Evolutionary conservation across 2,797 vertebrate genomes (phyloP).

Genomic region (Ctenochaetus hawaiiensis): DNA sequence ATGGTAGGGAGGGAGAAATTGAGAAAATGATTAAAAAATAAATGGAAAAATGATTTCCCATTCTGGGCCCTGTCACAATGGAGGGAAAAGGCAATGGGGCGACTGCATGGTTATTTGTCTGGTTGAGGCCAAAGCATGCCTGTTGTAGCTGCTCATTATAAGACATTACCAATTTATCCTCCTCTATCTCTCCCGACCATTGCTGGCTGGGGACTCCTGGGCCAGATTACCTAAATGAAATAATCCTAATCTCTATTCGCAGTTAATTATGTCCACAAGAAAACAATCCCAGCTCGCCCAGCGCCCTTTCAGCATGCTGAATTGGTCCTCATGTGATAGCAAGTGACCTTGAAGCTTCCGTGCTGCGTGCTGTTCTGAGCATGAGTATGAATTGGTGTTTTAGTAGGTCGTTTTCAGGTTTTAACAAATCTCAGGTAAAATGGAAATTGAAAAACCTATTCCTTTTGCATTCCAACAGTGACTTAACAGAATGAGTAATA

Average conservation of each 20-base stretch:
- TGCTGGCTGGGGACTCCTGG: conserved; percentile 66
- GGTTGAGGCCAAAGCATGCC: conserved; percentile 59
- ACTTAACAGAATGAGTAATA: background rate
- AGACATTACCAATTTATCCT: conserved; percentile 73
- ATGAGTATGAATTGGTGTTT: background rate
- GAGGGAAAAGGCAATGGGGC: conserved; percentile 67
- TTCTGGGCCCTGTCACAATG: conserved; percentile 71
- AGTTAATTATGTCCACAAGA: conserved; percentile 76
- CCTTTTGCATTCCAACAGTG: too few species aligned
- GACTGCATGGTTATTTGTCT: conserved; percentile 75
- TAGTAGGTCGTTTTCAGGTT: conserved; percentile 17
- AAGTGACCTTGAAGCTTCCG: conserved; percentile 70
- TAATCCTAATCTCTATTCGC: conserved; percentile 77
- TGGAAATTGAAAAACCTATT: background rate
- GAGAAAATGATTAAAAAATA: conserved; percentile 82
- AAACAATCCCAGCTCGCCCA: conserved; percentile 61
- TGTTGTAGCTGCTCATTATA: conserved; percentile 72
- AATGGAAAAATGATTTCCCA: conserved; percentile 81
- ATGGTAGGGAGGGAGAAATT: conserved; percentile 58
- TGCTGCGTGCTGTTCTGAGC: background rate
- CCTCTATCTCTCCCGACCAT: conserved; percentile 66
- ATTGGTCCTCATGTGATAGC: conserved; percentile 43
- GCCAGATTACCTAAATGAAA: conserved; percentile 80
- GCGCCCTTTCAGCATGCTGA: conserved; percentile 45
- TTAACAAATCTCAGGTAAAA: conserved; percentile 6